Percentiles rank a stretch among this genome's conserved stretches.
Conservation (phyloP, 2,113 vertebrate genomes). For the Sitta europaea region DNA sequence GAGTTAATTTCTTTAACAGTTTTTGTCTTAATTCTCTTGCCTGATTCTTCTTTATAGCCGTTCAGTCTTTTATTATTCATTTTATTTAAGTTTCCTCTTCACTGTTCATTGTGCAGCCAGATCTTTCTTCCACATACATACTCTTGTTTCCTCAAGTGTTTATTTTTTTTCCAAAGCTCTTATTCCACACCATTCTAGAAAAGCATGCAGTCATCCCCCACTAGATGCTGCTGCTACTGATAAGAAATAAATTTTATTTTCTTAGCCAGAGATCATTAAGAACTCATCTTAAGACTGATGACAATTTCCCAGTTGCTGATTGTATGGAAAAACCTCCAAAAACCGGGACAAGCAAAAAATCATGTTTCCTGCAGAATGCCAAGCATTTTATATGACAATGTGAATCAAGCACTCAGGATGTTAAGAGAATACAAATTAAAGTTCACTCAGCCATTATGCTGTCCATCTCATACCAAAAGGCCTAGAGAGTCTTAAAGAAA, state of each 20-base stretch:
- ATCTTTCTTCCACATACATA: not conserved
- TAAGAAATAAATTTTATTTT: not conserved
- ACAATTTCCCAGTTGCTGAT: conserved; percentile 39
- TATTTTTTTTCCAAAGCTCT: not conserved
- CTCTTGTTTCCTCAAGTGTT: not conserved
- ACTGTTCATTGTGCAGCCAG: not conserved
- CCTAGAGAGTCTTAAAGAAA: not conserved
- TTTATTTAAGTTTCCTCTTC: not conserved
- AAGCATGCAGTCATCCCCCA: not conserved
- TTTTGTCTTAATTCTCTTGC: not conserved
- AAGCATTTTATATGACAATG: conserved; percentile 29
- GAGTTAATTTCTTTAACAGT: conserved; percentile 30
- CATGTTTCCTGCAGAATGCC: not conserved
- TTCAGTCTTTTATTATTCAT: not conserved
- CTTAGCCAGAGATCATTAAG: conserved; percentile 18
- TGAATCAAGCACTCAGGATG: conserved; percentile 8
- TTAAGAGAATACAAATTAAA: conserved; percentile 30
- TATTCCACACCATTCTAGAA: not conserved
- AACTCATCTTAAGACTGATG: conserved; percentile 38
- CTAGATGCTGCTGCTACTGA: not conserved
- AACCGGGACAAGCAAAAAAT: not conserved
- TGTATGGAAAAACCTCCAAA: not conserved
- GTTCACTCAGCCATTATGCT: conserved; percentile 19
- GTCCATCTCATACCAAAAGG: conserved; percentile 34
- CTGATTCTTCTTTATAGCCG: not conserved